Conservation (phyloP, 2,888 invertebrate genomes). For the Teleiodes luculella region DNA sequence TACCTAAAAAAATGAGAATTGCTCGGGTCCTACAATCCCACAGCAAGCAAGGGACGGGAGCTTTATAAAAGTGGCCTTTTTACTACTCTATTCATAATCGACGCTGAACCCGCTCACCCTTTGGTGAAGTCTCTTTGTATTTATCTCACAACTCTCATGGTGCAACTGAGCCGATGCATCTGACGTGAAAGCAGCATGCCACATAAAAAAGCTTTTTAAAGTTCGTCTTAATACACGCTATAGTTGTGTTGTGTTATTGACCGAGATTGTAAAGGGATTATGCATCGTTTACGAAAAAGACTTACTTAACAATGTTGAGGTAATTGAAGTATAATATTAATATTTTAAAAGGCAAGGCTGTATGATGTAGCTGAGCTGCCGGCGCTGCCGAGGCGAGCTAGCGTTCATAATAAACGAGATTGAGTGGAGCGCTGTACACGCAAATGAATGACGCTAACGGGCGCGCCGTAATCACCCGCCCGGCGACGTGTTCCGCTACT, state of each 20-base stretch:
- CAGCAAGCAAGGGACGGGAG: conserved; percentile 34
- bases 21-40: conserved; percentile 24
- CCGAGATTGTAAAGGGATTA: no score
- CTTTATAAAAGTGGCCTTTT: conserved; percentile 40
- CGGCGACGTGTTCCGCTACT: conserved; percentile 52
- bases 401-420: conserved; percentile 44
- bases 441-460: conserved; percentile 72
- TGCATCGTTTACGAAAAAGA: no score
- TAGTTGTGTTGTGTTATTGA: conserved; percentile 28
- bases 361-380: no score
- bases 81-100: conserved; percentile 11
- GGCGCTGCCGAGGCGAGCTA: no score
- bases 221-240: conserved; percentile 13
- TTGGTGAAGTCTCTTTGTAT: neutral
- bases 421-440: conserved; percentile 68
- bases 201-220: no score
- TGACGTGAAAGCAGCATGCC: neutral
- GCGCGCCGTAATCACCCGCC: conserved; percentile 67
- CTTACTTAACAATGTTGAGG: conserved; percentile 55
- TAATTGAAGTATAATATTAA: conserved; percentile 37
- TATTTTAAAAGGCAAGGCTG: neutral
- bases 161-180: neutral
- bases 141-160: conserved; percentile 1
- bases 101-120: conserved; percentile 1
- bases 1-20: no score